These are phyloP conservation scores for Cheilosia vernalis DNA, from an alignment of 2,888 invertebrate genomes.

Conservation along the genomic window DNA sequence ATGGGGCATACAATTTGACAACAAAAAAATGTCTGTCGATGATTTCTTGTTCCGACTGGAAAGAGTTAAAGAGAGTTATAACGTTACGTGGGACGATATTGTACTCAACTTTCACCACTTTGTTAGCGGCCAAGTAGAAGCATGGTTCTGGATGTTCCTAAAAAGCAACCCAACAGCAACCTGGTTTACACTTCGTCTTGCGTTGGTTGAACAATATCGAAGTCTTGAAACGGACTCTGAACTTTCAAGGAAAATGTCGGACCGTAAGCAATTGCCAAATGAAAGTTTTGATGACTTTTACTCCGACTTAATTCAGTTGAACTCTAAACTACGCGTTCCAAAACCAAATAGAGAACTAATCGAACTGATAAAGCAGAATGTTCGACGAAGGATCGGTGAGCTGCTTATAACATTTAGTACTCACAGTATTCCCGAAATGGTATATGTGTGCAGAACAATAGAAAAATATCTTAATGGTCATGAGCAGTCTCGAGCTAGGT, in stretches of 20 bases:
- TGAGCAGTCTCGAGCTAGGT: background rate
- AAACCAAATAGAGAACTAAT: background rate
- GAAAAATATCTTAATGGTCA: background rate
- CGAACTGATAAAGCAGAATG: background rate
- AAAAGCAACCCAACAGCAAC: background rate
- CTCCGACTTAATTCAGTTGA: background rate
- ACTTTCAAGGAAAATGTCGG: background rate
- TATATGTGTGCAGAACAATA: background rate
- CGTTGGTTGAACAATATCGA: slow-evolving; percentile 1
- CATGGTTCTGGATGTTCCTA: background rate
- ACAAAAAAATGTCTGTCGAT: too few relatives aligned
- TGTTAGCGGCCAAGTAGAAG: background rate
- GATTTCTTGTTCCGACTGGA: too few relatives aligned
- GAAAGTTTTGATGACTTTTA: background rate
- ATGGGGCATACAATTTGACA: slow-evolving; percentile 13
- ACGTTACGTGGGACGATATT: background rate
- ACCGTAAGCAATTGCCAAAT: background rate
- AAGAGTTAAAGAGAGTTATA: too few relatives aligned
- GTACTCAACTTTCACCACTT: too few relatives aligned
- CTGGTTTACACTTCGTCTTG: background rate
- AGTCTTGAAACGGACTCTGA: slow-evolving; percentile 13
- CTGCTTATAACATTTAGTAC: background rate
- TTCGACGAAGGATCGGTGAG: background rate
- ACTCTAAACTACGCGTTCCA: background rate
- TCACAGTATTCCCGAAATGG: background rate